phyloP scores from a whole-genome alignment of 1,140 invertebrate species.

The Drosophila ambigua region DNA sequence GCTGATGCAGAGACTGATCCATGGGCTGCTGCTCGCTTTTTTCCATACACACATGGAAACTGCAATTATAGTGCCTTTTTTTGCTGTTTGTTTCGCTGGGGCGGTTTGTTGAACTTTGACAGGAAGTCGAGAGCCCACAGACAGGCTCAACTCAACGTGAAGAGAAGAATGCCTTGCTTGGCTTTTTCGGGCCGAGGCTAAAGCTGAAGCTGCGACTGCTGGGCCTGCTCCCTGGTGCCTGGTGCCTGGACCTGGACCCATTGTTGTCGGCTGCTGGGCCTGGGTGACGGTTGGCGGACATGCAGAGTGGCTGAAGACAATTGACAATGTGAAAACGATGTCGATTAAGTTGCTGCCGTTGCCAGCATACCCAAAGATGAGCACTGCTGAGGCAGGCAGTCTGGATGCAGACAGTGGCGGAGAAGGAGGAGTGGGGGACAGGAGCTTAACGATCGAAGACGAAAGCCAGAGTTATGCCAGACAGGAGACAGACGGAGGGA shows the following conservation, averaged over 20 bases:
- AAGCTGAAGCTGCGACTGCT: slow-evolving; percentile 3
- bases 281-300: slow-evolving; percentile 73
- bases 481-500: not conserved
- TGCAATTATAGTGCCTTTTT: slow-evolving; percentile 66
- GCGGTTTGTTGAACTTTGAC: slow-evolving; percentile 80
- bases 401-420: not conserved
- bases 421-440: slow-evolving; percentile 12
- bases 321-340: slow-evolving; percentile 81
- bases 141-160: slow-evolving; percentile 59
- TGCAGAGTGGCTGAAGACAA: slow-evolving; percentile 76
- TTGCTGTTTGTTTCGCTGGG: slow-evolving; percentile 58
- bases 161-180: slow-evolving; percentile 18
- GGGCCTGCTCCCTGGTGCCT: not conserved
- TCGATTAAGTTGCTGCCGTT: slow-evolving; percentile 79
- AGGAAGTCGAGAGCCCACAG: slow-evolving; percentile 72
- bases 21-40: slow-evolving; percentile 71
- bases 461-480: slow-evolving; percentile 72
- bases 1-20: slow-evolving; percentile 40
- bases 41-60: slow-evolving; percentile 71
- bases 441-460: slow-evolving; percentile 62
- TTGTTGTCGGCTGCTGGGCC: slow-evolving; percentile 25
- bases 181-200: slow-evolving; percentile 48
- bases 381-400: slow-evolving; percentile 8
- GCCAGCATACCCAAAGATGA: slow-evolving; percentile 34
- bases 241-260: slow-evolving; percentile 25